These are phyloP conservation scores for Macroramphosus scolopax DNA, from an alignment of 2,797 vertebrate species.

Conservation along the genomic window DNA sequence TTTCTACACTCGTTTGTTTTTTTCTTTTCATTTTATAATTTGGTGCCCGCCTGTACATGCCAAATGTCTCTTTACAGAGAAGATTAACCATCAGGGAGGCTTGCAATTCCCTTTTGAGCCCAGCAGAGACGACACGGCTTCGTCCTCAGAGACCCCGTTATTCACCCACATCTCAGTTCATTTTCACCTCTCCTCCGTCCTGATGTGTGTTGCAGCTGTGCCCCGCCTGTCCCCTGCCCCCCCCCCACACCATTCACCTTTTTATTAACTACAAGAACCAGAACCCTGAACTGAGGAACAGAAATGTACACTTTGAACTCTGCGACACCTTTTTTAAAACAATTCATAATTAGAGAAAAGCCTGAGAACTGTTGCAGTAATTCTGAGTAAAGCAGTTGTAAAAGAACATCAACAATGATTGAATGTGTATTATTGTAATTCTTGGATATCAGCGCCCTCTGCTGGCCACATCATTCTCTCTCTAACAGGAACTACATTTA, in stretches of 20 bases:
- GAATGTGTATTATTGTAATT: constrained; percentile 26
- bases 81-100: constrained; percentile 57
- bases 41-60: background rate
- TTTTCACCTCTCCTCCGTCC: constrained; percentile 63
- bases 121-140: constrained; percentile 21
- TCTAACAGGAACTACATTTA: background rate
- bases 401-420: background rate
- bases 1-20: too few species aligned
- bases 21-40: too few species aligned
- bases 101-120: constrained; percentile 25
- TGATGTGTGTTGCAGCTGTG: constrained; percentile 52
- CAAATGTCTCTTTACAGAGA: constrained; percentile 35
- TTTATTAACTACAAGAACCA: constrained; percentile 44
- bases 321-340: constrained; percentile 6
- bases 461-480: constrained; percentile 40
- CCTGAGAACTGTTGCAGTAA: constrained; percentile 8
- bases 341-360: constrained; percentile 11
- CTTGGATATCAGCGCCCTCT: constrained; percentile 69
- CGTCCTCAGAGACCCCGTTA: constrained; percentile 62
- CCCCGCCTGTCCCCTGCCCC: constrained; percentile 19
- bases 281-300: constrained; percentile 27
- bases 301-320: constrained; percentile 7
- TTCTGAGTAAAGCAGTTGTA: constrained; percentile 10
- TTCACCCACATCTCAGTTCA: constrained; percentile 61
- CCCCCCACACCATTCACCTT: constrained; percentile 32